Evolutionary conservation across 2,888 invertebrate species (phyloP).

Genomic region (Agrotis exclamationis): DNA sequence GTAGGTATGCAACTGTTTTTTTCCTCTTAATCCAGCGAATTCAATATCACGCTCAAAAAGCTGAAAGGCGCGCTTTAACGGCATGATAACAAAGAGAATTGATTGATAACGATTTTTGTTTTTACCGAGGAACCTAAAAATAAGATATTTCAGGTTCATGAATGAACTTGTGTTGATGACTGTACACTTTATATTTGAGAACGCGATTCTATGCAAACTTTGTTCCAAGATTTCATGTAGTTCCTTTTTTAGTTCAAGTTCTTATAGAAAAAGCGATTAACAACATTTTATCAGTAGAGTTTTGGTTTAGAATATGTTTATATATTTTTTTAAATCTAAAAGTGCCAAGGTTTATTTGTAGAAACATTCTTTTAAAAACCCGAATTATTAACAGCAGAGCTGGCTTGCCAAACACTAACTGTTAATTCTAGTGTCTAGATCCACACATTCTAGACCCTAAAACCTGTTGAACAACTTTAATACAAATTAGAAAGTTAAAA

Average conservation of each 20-base stretch:
- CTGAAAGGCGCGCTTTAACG: not conserved
- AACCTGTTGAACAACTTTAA: conserved; percentile 84
- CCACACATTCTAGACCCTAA: conserved; percentile 86
- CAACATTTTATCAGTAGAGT: conserved; percentile 39
- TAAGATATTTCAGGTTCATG: not conserved
- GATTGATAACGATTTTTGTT: conserved; percentile 13
- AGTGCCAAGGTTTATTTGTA: conserved; percentile 55
- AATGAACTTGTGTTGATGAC: conserved; percentile 10
- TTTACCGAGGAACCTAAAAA: not conserved
- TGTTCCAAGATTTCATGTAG: not conserved
- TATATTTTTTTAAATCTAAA: conserved; percentile 45
- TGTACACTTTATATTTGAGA: conserved; percentile 4
- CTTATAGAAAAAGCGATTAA: conserved; percentile 21
- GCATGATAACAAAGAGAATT: not conserved
- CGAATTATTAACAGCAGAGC: conserved; percentile 33
- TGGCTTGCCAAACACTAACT: conserved; percentile 61
- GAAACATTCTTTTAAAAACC: conserved; percentile 42
- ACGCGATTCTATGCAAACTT: not conserved
- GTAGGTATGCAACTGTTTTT: not conserved
- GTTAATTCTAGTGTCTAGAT: conserved; percentile 72
- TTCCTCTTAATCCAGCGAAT: not conserved
- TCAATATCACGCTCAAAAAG: not conserved
- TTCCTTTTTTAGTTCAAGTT: not conserved
- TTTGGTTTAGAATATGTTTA: conserved; percentile 20
- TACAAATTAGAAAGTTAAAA: conserved; percentile 89